Evolutionary conservation across 2,888 invertebrate genomes (phyloP), one percentile per base, ranked within the genome.

Genomic region (Chironomus tentans): DNA sequence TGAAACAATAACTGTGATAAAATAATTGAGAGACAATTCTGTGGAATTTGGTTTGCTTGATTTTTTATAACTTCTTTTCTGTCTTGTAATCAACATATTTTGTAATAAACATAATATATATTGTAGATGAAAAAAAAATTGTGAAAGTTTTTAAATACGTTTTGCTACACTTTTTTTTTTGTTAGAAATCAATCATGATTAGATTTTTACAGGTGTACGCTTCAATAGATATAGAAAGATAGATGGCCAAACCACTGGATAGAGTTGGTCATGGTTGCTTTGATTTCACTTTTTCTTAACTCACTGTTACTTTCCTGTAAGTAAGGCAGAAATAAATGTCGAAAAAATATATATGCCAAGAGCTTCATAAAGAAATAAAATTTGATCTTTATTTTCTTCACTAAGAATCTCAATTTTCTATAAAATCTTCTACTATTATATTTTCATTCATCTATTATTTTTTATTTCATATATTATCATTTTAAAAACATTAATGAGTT

Each of bases 141-240:
- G 74, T 74, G 74, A 74, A 74, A 74, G 74, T 74, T 74, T 28
- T 28, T 28, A 28, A 28, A 28, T 28, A 28, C 5, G 46, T 18
- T 50, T 72, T 47, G 68, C 65, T 68, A 74, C 74, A 74, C 74
- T 65, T 68, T 46, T 65, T 21, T 21, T 65, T 68, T 28, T 61
- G 72, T 72, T 68, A 74, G 68, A 73, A 73, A 73, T 24, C 62
- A 38, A 65, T 62, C 46, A 74, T 68, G 74, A 74, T 74, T 74
- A 74, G 74, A 74, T 74, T 74, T 70, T 74, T 74, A 74, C 74
- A 74, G 74, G 74, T 74, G 74, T 22, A 24, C 21, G 74, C 65
- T 46, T 47, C 62, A 62, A 18, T 46, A 38, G 62, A 61, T 38
- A 46, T 12, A 22, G n/a, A 50, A 13, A 15, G 61, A n/a, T 24